Conservation (phyloP, 1,140 invertebrate genomes). For the Cryptotermes secundus region DNA sequence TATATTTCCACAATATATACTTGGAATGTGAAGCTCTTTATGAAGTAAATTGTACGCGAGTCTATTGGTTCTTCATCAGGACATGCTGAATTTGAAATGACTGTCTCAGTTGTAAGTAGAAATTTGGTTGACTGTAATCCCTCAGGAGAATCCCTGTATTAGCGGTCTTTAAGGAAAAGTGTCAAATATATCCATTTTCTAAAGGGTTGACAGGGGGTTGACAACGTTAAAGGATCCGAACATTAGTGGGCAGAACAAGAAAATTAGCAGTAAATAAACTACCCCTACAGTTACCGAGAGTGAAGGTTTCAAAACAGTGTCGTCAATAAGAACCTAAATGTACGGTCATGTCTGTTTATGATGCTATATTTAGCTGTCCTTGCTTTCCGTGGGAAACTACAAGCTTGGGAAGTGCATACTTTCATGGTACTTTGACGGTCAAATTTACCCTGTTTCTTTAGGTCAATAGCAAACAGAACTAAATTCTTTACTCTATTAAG, state of each 20-base stretch:
- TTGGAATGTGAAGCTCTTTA: too few species aligned
- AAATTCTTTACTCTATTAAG: too few species aligned
- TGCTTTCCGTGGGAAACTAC: too few species aligned
- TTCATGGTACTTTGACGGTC: too few species aligned
- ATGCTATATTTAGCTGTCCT: too few species aligned
- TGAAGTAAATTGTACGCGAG: too few species aligned
- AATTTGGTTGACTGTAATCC: background rate
- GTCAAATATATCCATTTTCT: background rate
- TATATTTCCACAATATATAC: too few species aligned
- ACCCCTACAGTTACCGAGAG: background rate
- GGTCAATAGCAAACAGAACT: too few species aligned
- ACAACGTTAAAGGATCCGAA: background rate
- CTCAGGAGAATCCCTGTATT: background rate
- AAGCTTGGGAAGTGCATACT: too few species aligned
- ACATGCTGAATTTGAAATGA: too few species aligned
- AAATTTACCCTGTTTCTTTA: too few species aligned
- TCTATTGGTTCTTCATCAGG: too few species aligned
- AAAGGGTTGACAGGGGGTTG: slow-evolving; percentile 3
- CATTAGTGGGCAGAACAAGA: slow-evolving; percentile 2
- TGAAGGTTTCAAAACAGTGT: background rate
- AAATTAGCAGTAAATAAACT: background rate
- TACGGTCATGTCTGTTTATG: background rate
- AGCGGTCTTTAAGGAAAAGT: background rate
- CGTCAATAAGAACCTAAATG: background rate
- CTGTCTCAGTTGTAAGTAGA: background rate